Conservation (phyloP, 2,888 invertebrate genomes). For the Amphipyra tragopoginis region DNA sequence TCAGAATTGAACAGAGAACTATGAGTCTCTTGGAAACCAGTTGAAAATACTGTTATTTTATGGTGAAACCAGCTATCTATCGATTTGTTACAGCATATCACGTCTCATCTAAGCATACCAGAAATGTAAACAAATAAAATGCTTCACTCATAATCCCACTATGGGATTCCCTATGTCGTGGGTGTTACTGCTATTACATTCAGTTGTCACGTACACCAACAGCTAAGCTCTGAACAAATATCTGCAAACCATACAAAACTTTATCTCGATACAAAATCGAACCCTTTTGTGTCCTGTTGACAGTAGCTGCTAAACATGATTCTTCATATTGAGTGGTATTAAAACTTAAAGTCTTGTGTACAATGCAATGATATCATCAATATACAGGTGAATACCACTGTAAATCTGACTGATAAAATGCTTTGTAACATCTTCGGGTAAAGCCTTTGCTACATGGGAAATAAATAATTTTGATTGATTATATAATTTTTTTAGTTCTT, state of each 20-base stretch:
- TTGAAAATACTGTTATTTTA: too few relatives aligned
- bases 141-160: constrained; percentile 17
- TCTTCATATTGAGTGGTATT: too few relatives aligned
- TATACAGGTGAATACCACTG: background rate
- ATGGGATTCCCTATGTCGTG: constrained; percentile 41
- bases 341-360: too few relatives aligned
- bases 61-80: too few relatives aligned
- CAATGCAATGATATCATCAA: background rate
- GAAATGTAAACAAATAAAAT: constrained; percentile 32
- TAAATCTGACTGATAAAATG: background rate
- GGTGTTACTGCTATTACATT: constrained; percentile 14
- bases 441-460: too few relatives aligned
- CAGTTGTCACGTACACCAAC: constrained; percentile 44
- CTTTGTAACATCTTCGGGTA: background rate
- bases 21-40: too few relatives aligned
- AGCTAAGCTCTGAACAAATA: constrained; percentile 10
- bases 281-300: background rate
- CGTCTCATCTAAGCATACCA: constrained; percentile 7
- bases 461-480: too few relatives aligned
- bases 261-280: constrained; percentile 18
- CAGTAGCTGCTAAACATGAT: background rate
- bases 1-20: background rate
- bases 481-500: too few relatives aligned
- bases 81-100: constrained; percentile 1
- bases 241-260: constrained; percentile 5